Conservation (phyloP, 2,888 invertebrate species). For the Kuschelorhynchus macadamiae region DNA sequence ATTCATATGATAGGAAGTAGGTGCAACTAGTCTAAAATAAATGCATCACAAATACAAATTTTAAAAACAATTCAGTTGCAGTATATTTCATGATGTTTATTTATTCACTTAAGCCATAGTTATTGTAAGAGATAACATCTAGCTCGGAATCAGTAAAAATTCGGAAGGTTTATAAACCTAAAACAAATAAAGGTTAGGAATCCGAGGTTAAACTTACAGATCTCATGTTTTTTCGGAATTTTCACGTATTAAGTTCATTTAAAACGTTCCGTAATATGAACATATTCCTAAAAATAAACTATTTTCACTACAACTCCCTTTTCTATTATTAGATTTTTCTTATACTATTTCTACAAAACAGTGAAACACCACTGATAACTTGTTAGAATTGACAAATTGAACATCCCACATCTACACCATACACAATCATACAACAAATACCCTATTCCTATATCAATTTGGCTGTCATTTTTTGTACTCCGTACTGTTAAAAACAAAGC, state of each 20-base stretch:
- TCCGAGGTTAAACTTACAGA: constrained; percentile 47
- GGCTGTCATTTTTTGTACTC: constrained; percentile 10
- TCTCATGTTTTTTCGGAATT: constrained; percentile 23
- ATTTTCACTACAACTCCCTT: constrained; percentile 18
- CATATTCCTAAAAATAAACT: constrained; percentile 2
- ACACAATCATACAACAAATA: too few species aligned
- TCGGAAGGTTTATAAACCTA: constrained; percentile 25
- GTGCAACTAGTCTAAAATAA: constrained; percentile 9
- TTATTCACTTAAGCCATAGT: constrained; percentile 17
- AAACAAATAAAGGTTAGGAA: constrained; percentile 50
- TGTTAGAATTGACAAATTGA: constrained; percentile 47
- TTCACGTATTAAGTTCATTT: constrained; percentile 23
- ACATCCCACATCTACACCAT: constrained; percentile 41
- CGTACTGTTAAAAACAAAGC: neutral
- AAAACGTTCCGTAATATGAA: neutral
- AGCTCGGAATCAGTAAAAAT: constrained; percentile 17
- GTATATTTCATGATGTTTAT: constrained; percentile 8
- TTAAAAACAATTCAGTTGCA: constrained; percentile 12
- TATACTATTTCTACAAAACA: constrained; percentile 27
- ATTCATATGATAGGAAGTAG: constrained; percentile 27
- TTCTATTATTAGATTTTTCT: too few species aligned
- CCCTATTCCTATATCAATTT: neutral
- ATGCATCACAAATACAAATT: neutral
- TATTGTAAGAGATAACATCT: constrained; percentile 21
- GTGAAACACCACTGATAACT: constrained; percentile 41